phyloP scores from a whole-genome alignment of 2,888 invertebrate species.

The Listrodromus nycthemerus region DNA sequence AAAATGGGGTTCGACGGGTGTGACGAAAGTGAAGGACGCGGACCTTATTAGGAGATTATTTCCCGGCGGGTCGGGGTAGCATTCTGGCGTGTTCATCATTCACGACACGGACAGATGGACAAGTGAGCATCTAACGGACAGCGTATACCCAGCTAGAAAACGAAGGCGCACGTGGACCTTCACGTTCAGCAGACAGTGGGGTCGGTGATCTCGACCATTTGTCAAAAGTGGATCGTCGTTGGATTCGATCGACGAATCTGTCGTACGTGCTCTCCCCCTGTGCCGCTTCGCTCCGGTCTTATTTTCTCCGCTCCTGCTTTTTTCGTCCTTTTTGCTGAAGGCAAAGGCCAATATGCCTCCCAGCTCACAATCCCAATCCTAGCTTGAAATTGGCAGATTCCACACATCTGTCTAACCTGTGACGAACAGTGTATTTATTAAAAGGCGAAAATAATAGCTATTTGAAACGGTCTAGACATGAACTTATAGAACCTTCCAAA shows the following conservation, averaged over 20 bases:
- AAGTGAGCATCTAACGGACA: conserved; percentile 31
- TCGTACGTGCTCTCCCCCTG: conserved; percentile 47
- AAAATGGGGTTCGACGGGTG: conserved; percentile 30
- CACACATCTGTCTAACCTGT: background rate
- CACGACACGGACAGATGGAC: conserved; percentile 52
- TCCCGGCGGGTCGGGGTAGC: conserved; percentile 50
- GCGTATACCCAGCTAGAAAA: conserved; percentile 33
- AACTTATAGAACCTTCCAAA: background rate
- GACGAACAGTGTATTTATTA: background rate
- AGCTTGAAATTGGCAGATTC: background rate
- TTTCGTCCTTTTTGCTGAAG: conserved; percentile 9
- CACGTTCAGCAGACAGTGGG: conserved; percentile 43
- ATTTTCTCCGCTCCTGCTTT: conserved; percentile 16
- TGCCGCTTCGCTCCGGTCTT: conserved; percentile 18
- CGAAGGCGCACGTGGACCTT: conserved; percentile 43
- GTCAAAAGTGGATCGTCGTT: conserved; percentile 58
- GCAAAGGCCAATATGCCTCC: background rate
- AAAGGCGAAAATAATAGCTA: background rate
- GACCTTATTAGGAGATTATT: conserved; percentile 64
- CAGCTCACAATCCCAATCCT: conserved; percentile 1
- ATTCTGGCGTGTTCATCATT: conserved; percentile 58
- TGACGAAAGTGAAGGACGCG: conserved; percentile 46
- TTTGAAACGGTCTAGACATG: background rate
- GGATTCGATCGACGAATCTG: conserved; percentile 60
- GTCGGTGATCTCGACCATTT: conserved; percentile 58